Percentiles rank a stretch among this genome's conserved stretches.
These are phyloP conservation scores for Perca fluviatilis DNA, from an alignment of 2,113 vertebrate species.

Conservation along the genomic window DNA sequence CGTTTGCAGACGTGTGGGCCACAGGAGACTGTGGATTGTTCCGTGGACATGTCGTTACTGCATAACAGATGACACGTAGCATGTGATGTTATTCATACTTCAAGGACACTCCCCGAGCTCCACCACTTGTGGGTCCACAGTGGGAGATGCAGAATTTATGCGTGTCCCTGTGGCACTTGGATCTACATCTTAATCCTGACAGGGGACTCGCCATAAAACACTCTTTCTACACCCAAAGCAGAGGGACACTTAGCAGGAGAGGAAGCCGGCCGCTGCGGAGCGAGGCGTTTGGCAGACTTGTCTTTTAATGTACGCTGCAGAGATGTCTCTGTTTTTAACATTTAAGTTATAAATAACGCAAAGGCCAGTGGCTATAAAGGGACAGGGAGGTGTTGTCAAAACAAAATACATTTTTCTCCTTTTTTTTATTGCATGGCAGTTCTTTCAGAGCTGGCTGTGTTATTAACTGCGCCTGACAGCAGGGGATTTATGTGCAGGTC, in stretches of 20 bases:
- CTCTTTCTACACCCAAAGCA: slow-evolving; percentile 68
- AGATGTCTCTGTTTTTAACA: slow-evolving; percentile 81
- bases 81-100: slow-evolving; percentile 79
- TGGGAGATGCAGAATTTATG: slow-evolving; percentile 80
- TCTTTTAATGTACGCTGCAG: slow-evolving; percentile 71
- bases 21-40: slow-evolving; percentile 65
- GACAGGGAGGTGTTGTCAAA: slow-evolving; percentile 76
- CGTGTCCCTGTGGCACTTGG: slow-evolving; percentile 74
- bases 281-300: slow-evolving; percentile 64
- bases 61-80: slow-evolving; percentile 75
- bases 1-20: slow-evolving; percentile 54
- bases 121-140: slow-evolving; percentile 72
- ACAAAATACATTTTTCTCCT: slow-evolving; percentile 63
- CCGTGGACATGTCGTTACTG: slow-evolving; percentile 75
- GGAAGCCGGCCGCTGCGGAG: slow-evolving; percentile 51
- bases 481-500: slow-evolving; percentile 78
- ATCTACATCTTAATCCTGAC: slow-evolving; percentile 81
- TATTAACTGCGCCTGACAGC: slow-evolving; percentile 70
- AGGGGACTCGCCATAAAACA: slow-evolving; percentile 77
- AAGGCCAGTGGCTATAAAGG: slow-evolving; percentile 69
- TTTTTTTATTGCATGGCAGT: slow-evolving; percentile 69
- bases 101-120: slow-evolving; percentile 76
- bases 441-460: slow-evolving; percentile 61
- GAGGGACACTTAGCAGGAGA: slow-evolving; percentile 58
- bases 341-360: slow-evolving; percentile 80